Conservation (phyloP, 1,140 invertebrate genomes). For the Adelges cooleyi region DNA sequence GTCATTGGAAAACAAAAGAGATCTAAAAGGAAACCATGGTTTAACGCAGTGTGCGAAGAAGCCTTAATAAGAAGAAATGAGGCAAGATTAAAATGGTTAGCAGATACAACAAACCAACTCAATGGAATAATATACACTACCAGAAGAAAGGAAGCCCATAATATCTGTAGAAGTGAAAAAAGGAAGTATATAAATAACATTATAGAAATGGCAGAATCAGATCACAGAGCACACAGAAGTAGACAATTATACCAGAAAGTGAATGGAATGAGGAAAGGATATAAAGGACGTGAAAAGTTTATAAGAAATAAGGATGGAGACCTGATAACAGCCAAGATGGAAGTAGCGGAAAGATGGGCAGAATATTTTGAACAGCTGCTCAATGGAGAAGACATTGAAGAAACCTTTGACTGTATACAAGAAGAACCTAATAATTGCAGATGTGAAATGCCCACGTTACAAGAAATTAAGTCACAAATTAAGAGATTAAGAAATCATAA, state of each 20-base stretch:
- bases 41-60: conserved; percentile 29
- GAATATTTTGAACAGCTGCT: conserved; percentile 30
- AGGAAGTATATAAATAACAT: conserved; percentile 14
- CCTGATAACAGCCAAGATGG: background rate
- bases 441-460: background rate
- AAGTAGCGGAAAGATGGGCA: conserved; percentile 17
- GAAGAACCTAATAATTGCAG: background rate
- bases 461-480: conserved; percentile 27
- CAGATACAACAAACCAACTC: background rate
- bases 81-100: conserved; percentile 7
- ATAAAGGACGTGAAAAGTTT: background rate
- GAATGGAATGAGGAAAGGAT: conserved; percentile 2
- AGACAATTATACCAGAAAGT: conserved; percentile 26
- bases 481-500: conserved; percentile 31
- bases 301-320: conserved; percentile 8
- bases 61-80: conserved; percentile 18
- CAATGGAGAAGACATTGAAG: conserved; percentile 19
- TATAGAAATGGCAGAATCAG: conserved; percentile 1
- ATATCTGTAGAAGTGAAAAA: conserved; percentile 22
- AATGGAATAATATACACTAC: background rate
- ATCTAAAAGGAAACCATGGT: conserved; percentile 29
- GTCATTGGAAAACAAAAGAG: background rate
- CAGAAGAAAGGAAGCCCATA: conserved; percentile 5
- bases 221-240: conserved; percentile 13
- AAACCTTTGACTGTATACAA: background rate